phyloP scores from a whole-genome alignment of 2,888 invertebrate species.

The Pocota personata region DNA sequence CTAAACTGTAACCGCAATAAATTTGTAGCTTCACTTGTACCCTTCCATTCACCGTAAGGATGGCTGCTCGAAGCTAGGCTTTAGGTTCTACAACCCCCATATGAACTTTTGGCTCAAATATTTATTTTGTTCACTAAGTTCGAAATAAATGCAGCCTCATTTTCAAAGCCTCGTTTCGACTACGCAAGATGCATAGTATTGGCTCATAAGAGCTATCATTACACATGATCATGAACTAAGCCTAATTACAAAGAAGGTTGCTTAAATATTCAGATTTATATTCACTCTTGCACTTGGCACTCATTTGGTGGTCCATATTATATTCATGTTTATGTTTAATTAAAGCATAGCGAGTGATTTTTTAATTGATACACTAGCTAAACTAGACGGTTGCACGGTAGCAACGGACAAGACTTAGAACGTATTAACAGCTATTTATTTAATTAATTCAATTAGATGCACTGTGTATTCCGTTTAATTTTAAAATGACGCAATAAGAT shows the following conservation, averaged over 20 bases:
- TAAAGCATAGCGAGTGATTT: background rate
- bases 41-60: too few species aligned
- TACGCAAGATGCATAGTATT: background rate
- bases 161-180: background rate
- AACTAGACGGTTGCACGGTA: background rate
- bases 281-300: conserved; percentile 12
- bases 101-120: too few species aligned
- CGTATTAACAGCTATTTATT: background rate
- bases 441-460: conserved; percentile 42
- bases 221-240: background rate
- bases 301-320: background rate
- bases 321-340: conserved; percentile 39
- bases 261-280: background rate
- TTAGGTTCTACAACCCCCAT: too few species aligned
- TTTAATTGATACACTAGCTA: conserved; percentile 43
- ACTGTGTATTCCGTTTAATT: background rate
- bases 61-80: too few species aligned
- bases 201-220: too few species aligned
- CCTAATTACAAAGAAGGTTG: background rate
- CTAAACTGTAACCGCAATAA: too few species aligned
- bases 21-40: too few species aligned
- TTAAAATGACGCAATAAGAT: background rate
- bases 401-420: background rate
- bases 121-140: too few species aligned
- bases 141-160: too few species aligned